phyloP scores from a whole-genome alignment of 2,113 vertebrate species.

The Atrichornis clamosus region DNA sequence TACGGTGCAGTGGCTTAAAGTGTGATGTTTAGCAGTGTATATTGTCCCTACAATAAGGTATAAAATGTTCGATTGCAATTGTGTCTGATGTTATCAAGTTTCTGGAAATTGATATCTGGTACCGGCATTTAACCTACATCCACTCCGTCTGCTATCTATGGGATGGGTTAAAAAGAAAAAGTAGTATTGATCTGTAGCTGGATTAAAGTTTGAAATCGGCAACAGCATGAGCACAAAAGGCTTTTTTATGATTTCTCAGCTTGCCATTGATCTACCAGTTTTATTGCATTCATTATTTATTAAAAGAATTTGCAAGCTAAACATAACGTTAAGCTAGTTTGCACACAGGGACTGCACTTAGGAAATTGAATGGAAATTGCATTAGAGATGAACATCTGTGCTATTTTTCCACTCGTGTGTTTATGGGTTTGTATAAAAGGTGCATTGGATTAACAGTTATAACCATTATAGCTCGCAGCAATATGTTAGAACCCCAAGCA shows the following conservation, averaged over 20 bases:
- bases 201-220: constrained; percentile 82
- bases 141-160: constrained; percentile 65
- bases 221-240: constrained; percentile 77
- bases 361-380: constrained; percentile 92
- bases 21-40: background rate
- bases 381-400: constrained; percentile 91
- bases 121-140: constrained; percentile 70
- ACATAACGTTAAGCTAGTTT: constrained; percentile 89
- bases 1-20: background rate
- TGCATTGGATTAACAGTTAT: constrained; percentile 87
- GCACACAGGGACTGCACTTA: constrained; percentile 88
- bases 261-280: constrained; percentile 88
- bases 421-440: constrained; percentile 84
- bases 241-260: constrained; percentile 85
- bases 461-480: constrained; percentile 74
- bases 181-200: constrained; percentile 72
- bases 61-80: constrained; percentile 52
- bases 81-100: constrained; percentile 67
- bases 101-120: constrained; percentile 69
- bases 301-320: constrained; percentile 94
- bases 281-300: constrained; percentile 95
- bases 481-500: constrained; percentile 63
- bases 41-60: constrained; percentile 21
- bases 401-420: constrained; percentile 82
- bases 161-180: constrained; percentile 77